Evolutionary conservation across 2,888 invertebrate genomes (phyloP).

Genomic region (Pandemis corylana): DNA sequence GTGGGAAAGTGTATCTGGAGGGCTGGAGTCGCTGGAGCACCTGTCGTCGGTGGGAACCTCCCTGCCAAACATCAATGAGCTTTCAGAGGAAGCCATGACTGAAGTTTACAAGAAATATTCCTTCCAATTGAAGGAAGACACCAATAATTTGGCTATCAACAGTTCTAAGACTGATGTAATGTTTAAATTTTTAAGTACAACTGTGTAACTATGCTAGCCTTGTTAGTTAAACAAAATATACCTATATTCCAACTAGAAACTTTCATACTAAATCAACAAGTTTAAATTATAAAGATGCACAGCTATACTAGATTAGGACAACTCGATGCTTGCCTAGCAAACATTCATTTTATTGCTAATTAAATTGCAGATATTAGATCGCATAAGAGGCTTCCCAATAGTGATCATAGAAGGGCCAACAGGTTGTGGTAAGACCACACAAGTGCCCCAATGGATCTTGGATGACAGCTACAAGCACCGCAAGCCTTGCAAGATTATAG

Average conservation of each 20-base stretch:
- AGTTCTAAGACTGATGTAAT: slow-evolving; percentile 55
- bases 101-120: slow-evolving; percentile 77
- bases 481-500: slow-evolving; percentile 92
- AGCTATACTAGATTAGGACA: no score
- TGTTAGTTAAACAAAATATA: no score
- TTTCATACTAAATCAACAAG: no score
- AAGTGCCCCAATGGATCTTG: slow-evolving; percentile 97
- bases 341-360: background rate
- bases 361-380: slow-evolving; percentile 86
- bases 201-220: no score
- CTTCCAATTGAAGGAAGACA: slow-evolving; percentile 70
- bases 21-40: slow-evolving; percentile 72
- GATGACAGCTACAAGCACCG: slow-evolving; percentile 88
- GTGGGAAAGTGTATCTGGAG: slow-evolving; percentile 62
- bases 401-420: slow-evolving; percentile 96
- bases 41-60: slow-evolving; percentile 62
- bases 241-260: no score
- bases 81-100: slow-evolving; percentile 73
- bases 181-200: background rate
- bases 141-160: slow-evolving; percentile 71
- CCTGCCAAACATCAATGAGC: slow-evolving; percentile 58
- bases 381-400: slow-evolving; percentile 88
- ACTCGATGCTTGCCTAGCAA: no score
- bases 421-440: slow-evolving; percentile 96
- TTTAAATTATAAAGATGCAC: no score